A percentile compares a stretch with the other conserved stretches of the same genome.
Evolutionary conservation across 2,113 vertebrate genomes (phyloP).

Genomic region (Trinectes maculatus): DNA sequence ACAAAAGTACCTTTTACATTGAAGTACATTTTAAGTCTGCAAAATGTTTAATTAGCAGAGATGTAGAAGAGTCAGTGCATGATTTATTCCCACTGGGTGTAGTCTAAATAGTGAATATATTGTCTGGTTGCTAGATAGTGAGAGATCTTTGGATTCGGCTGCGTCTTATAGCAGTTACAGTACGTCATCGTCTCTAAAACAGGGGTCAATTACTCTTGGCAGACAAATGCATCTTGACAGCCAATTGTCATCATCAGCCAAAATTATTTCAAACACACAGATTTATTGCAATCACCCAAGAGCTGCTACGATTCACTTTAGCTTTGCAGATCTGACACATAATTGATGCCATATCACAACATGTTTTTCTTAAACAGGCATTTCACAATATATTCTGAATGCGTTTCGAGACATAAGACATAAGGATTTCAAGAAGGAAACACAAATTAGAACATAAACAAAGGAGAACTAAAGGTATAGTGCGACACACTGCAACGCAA

Average conservation of each 20-base stretch:
- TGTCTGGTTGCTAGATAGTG: not conserved
- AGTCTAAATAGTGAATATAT: not conserved
- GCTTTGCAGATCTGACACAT: not conserved
- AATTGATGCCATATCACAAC: not conserved
- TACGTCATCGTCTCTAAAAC: slow-evolving; percentile 14
- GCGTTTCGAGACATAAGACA: not conserved
- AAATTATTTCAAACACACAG: not conserved
- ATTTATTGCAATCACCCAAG: slow-evolving; percentile 1
- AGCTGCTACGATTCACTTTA: not conserved
- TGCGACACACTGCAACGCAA: too few relatives aligned
- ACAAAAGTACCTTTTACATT: too few relatives aligned
- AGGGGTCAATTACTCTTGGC: slow-evolving; percentile 24
- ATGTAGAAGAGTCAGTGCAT: too few relatives aligned
- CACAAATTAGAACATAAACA: too few relatives aligned
- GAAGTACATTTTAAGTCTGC: too few relatives aligned
- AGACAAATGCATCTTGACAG: slow-evolving; percentile 4
- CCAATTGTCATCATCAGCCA: slow-evolving; percentile 26
- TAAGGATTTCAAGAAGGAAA: not conserved
- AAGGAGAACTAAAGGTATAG: too few relatives aligned
- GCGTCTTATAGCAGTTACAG: slow-evolving; percentile 9
- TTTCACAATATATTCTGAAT: not conserved
- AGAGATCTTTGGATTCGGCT: not conserved
- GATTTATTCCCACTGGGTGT: not conserved
- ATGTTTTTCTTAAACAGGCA: not conserved
- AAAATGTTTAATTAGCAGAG: too few relatives aligned